Conservation (phyloP, 2,888 invertebrate species). For the Phrixothrix hirtus region DNA sequence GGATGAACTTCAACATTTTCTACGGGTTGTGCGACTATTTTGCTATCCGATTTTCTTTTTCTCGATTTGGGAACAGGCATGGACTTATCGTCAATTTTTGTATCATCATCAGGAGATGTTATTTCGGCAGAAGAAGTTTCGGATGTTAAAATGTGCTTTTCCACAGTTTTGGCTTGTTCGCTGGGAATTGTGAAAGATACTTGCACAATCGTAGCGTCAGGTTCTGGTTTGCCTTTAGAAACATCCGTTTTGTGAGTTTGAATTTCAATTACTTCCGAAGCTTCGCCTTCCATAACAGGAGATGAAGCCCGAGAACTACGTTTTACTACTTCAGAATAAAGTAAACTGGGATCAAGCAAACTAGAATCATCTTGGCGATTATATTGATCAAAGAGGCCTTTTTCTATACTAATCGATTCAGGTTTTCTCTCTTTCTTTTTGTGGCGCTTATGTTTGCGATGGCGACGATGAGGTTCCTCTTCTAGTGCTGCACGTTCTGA, state of each 20-base stretch:
- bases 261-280: slow-evolving; percentile 39
- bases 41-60: background rate
- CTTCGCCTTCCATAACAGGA: slow-evolving; percentile 34
- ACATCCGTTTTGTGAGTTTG: slow-evolving; percentile 46
- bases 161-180: background rate
- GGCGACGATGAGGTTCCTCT: slow-evolving; percentile 13
- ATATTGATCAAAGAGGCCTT: slow-evolving; percentile 43
- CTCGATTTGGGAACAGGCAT: background rate
- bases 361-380: slow-evolving; percentile 40
- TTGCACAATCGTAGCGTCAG: slow-evolving; percentile 6
- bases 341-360: slow-evolving; percentile 41
- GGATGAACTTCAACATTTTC: slow-evolving; percentile 18
- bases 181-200: slow-evolving; percentile 13
- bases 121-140: background rate
- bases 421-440: slow-evolving; percentile 37
- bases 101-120: too few species aligned
- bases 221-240: slow-evolving; percentile 36
- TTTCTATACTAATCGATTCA: slow-evolving; percentile 35
- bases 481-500: slow-evolving; percentile 17
- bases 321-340: slow-evolving; percentile 48
- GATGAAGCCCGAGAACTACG: slow-evolving; percentile 46
- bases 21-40: slow-evolving; percentile 5
- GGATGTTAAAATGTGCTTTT: slow-evolving; percentile 1
- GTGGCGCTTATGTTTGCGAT: slow-evolving; percentile 33
- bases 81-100: too few species aligned